Conservation (phyloP, 2,888 invertebrate genomes). For the Erannis defoliaria region DNA sequence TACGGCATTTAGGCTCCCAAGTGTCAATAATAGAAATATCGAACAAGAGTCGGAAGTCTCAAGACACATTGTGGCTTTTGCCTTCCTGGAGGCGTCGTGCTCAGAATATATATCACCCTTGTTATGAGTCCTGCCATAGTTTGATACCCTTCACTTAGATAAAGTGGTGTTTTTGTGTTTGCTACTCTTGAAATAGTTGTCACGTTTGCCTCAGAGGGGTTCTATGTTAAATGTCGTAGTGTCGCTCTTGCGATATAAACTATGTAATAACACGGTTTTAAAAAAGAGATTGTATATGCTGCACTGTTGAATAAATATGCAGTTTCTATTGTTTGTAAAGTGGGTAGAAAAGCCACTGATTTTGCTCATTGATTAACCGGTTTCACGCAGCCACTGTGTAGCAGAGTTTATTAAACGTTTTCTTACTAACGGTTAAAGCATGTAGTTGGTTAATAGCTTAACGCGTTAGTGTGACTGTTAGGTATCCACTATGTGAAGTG, state of each 20-base stretch:
- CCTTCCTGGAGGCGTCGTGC: slow-evolving; percentile 70
- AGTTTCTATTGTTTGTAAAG: slow-evolving; percentile 45
- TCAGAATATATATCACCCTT: slow-evolving; percentile 69
- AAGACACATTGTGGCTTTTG: slow-evolving; percentile 77
- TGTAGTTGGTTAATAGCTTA: slow-evolving; percentile 15
- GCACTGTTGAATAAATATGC: slow-evolving; percentile 42
- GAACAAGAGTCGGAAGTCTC: slow-evolving; percentile 74
- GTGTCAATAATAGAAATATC: slow-evolving; percentile 76
- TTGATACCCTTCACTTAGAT: slow-evolving; percentile 67
- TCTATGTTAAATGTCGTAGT: slow-evolving; percentile 45
- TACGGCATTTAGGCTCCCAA: slow-evolving; percentile 53
- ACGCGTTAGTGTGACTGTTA: slow-evolving; percentile 15
- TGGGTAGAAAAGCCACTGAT: slow-evolving; percentile 26
- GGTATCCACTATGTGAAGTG: slow-evolving; percentile 17
- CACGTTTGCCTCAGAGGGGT: slow-evolving; percentile 51
- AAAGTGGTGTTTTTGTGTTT: slow-evolving; percentile 66
- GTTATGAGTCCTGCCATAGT: slow-evolving; percentile 61
- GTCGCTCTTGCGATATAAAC: slow-evolving; percentile 42
- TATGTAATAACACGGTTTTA: slow-evolving; percentile 21
- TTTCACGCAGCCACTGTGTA: slow-evolving; percentile 28
- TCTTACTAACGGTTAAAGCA: slow-evolving; percentile 2
- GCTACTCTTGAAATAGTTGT: slow-evolving; percentile 62
- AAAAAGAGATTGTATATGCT: slow-evolving; percentile 41
- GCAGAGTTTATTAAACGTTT: slow-evolving; percentile 12
- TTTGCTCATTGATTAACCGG: slow-evolving; percentile 32